Evolutionary conservation across 2,888 invertebrate species (phyloP), one percentile per base, ranked within the genome.

Genomic region (Zhengitettix transpicula): DNA sequence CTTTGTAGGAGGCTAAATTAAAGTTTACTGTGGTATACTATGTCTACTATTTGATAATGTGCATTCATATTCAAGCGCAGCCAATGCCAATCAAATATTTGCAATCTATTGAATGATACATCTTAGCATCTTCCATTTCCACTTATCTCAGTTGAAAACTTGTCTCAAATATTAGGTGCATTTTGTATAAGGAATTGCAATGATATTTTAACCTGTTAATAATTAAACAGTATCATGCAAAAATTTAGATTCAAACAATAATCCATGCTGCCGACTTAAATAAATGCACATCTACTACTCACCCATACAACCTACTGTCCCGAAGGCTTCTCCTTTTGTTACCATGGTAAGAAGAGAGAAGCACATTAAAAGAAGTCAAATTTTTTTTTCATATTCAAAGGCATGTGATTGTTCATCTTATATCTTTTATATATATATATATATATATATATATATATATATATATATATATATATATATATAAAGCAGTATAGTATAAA

Each of bases 271-370:
- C 53, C 42, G 47, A 55, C n/a, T 40, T 40, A 40, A 55, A 40
- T n/a, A n/a, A 47, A 28, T 42, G 44, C 40, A 42, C 44, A 62
- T 28, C 28, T 28, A 28, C 67, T 67, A 80, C 81, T 81, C 74
- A 81, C 84, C 90, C 90, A 77, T 90, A 90, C 75, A 90, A 81
- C 75, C 89, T 86, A 82, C 87, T 89, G 79, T 90, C 90, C 76
- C 87, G 87, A 78, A 89, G 85, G 80, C 89, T 89, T 82, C 86
- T 85, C 84, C 89, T 89, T 62, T 59, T 62, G 62, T 58, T 55
- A 59, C 42, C 55, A 61, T 58, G 52, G 61, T 42, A 60, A 60
- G 52, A 61, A 62, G 60, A 61, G 44, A 62, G 59, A 47, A 47
- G 14, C 47, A 47, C 12, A 47, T 47, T 47, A 47, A 47, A 47